A percentile compares a stretch with the other conserved stretches of the same genome.
phyloP scores from a whole-genome alignment of 2,113 vertebrate genomes.

The Herpailurus yagouaroundi region DNA sequence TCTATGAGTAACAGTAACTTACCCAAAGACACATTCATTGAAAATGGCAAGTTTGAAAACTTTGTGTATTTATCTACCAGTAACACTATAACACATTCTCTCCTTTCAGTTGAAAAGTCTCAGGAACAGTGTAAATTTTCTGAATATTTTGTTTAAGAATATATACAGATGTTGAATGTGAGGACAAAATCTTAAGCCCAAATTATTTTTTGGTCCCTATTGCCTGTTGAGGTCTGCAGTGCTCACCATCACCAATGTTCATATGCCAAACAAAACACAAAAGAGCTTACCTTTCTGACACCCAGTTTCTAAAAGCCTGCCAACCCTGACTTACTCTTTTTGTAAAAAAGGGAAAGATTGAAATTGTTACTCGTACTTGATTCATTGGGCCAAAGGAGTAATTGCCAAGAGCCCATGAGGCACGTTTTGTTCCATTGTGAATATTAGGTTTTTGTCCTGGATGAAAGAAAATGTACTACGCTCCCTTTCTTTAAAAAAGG shows the following conservation, averaged over 20 bases:
- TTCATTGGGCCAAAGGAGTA: neutral
- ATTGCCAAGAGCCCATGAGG: neutral
- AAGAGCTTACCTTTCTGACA: neutral
- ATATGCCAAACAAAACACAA: neutral
- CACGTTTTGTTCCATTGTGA: neutral
- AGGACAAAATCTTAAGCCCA: neutral
- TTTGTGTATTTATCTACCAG: neutral
- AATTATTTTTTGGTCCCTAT: neutral
- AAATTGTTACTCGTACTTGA: neutral
- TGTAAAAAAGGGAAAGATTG: neutral
- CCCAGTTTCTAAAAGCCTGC: neutral
- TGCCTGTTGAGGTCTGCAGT: neutral
- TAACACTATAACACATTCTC: neutral
- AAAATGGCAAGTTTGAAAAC: slow-evolving; percentile 9
- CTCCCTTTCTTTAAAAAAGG: neutral
- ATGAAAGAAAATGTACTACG: neutral
- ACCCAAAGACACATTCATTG: neutral
- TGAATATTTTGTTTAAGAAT: slow-evolving; percentile 31
- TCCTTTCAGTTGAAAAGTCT: neutral
- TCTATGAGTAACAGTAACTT: neutral
- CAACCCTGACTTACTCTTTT: neutral
- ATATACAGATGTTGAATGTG: neutral
- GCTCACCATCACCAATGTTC: neutral
- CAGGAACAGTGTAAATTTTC: neutral
- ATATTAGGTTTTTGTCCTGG: neutral